A percentile compares a stretch with the other conserved stretches of the same genome.
Conservation (phyloP, 2,113 vertebrate genomes). For the Myiopsitta monachus region DNA sequence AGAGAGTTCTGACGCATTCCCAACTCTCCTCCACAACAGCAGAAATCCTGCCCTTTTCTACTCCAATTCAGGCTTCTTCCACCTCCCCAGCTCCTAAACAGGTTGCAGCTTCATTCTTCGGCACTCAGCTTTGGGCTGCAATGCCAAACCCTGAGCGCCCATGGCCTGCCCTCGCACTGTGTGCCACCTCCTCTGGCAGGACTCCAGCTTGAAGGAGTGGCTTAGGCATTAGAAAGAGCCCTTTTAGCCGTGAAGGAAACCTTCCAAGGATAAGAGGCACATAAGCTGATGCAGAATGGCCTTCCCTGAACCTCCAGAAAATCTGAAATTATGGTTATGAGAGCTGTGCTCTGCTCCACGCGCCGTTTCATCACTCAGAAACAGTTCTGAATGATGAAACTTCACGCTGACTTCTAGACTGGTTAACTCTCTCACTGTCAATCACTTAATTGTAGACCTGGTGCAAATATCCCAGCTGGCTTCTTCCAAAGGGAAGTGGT, state of each 20-base stretch:
- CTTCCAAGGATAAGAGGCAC: background rate
- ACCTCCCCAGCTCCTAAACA: background rate
- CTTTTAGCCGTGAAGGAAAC: slow-evolving; percentile 16
- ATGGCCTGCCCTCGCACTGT: background rate
- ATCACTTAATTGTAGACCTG: background rate
- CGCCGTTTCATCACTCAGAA: accelerated
- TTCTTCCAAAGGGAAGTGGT: background rate
- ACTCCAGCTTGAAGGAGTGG: background rate
- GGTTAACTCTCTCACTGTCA: background rate
- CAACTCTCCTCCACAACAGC: background rate
- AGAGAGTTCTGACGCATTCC: background rate
- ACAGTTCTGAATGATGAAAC: background rate
- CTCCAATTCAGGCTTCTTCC: background rate
- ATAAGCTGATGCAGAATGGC: background rate
- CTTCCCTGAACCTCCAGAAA: background rate
- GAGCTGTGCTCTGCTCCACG: background rate
- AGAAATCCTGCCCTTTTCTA: background rate
- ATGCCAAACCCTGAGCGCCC: background rate
- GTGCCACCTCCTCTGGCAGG: slow-evolving; percentile 37
- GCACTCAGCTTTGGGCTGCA: background rate
- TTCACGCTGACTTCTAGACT: background rate
- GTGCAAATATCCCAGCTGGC: background rate
- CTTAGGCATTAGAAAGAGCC: background rate
- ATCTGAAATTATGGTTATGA: background rate
- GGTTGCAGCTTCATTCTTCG: background rate